Base-by-base conservation (phyloP, 2,113 vertebrate genomes). In the Puffinus mauretanicus region DNA sequence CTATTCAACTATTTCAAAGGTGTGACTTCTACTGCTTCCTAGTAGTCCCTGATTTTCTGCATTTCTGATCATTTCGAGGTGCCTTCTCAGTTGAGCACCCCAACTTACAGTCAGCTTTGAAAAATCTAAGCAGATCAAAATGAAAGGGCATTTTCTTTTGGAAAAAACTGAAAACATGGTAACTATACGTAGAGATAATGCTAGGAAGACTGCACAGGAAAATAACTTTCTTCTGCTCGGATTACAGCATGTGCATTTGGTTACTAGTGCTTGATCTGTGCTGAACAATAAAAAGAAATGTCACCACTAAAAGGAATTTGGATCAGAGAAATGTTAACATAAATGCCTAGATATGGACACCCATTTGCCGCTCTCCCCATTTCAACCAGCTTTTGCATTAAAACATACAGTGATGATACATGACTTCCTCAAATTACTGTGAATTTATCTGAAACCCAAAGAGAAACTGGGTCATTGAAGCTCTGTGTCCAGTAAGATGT, bases 271-370 rank as follows among this genome's bases (percentile, higher is more conserved):
- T 94, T 95, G 82, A 93, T 95, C 92, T 96, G 22, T 84, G 77
- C 86, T 94, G 92, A 96, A 83, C 36, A 44, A 19, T 47, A 64
- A 92, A 95, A 96, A 96, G 72, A 94, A 96, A 95, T 88, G 71
- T 87, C 85, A 86, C 34, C 34, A 64, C 61, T 92, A 82, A 97
- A 96, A 97, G 87, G 72, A 83, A 70, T 73, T 71, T 54, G 91
- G 78, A 70, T 90, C 72, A 79, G 61, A 90, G 67, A 88, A 78
- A 84, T 24, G 62, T 82, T 95, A 95, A 57, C 73, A 32, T 90
- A 95, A 95, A 93, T 62, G 54, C 29, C 78, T 82, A 71, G 80
- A 90, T 84, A 82, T 44, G 64, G 80, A 57, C 44, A 76, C 40
- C 34, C 49, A 72, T 89, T 94, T 85, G 46, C 42, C 13, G 29